Base-by-base conservation (phyloP, 2,797 vertebrate species). In the Hipposideros larvatus region DNA sequence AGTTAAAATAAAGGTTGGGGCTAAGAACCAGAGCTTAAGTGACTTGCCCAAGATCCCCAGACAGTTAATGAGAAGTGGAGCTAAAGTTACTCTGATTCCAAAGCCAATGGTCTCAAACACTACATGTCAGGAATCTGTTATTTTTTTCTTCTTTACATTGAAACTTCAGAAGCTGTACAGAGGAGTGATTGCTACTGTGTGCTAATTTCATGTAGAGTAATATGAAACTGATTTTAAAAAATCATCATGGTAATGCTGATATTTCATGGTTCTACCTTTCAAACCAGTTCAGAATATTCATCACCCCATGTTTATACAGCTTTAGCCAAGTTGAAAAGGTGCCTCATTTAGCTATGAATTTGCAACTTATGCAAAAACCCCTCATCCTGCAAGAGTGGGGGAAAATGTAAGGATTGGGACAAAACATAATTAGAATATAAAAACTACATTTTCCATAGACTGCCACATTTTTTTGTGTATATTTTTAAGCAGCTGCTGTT, bases 401-500 rank as follows among this genome's bases (percentile, higher is more conserved):
- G 96, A 77, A 91, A 28, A 98, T 0, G 41, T 87, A 96, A 96
- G 61, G 92, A 89, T 14, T 24, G 86, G 82, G 37, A 88, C 68
- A 91, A 70, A 97, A 86, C 19, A 65, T 85, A 92, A 92, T 96
- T 87, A 7, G 96, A 96, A 96, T 53, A 96, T 89, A 96, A 95
- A 92, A 92, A 51, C 94, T 7, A 21, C 7, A 13, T 97, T 71
- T 96, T 90, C 95, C 80, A 95, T 59, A 92, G 77, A 19, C 51
- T 61, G 82, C 59, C 95, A 95, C 37, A 93, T 51, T 11, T 96
- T 96, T 48, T 94, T 34, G 10, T 75, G 78, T 84, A 83, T 93
- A 95, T 96, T 97, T 95, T 87, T 87, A 89, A 97, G 96, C 96
- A 90, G 95, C 96, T 98, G 96, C 98, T 97, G 95, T 97, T 97